Conservation (phyloP, 2,888 invertebrate species). For the Dinocampus coccinellae region DNA sequence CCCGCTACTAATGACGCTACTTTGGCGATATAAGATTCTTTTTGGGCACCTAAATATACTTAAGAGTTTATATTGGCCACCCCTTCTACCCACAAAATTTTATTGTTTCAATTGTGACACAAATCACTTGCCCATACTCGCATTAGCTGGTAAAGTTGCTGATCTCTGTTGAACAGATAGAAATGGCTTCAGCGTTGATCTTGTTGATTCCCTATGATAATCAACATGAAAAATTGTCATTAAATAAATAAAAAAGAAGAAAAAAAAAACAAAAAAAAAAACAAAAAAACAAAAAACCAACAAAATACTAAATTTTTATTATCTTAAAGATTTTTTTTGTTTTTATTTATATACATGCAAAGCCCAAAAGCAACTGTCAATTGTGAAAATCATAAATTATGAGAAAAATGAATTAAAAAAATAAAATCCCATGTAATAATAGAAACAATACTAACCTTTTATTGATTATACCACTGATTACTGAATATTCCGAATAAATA, state of each 20-base stretch:
- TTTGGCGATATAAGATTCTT: slow-evolving; percentile 36
- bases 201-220: slow-evolving; percentile 80
- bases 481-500: neutral
- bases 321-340: no score
- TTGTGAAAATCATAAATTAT: slow-evolving; percentile 25
- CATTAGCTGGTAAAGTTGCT: slow-evolving; percentile 89
- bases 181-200: slow-evolving; percentile 82
- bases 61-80: neutral
- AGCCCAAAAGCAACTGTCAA: neutral
- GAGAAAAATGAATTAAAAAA: neutral
- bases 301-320: neutral
- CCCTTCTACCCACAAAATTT: neutral
- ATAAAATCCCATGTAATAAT: neutral
- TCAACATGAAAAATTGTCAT: slow-evolving; percentile 27
- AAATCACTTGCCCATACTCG: slow-evolving; percentile 75
- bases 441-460: neutral
- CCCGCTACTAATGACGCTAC: slow-evolving; percentile 9
- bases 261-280: neutral
- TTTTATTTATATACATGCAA: neutral
- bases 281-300: slow-evolving; percentile 11
- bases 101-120: slow-evolving; percentile 13
- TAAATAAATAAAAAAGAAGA: no score
- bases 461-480: neutral
- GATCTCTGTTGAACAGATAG: slow-evolving; percentile 84
- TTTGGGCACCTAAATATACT: neutral